Evolutionary conservation across 2,113 vertebrate genomes (phyloP), one percentile per base, ranked within the genome.

Genomic region (Melanostigma gelatinosum): DNA sequence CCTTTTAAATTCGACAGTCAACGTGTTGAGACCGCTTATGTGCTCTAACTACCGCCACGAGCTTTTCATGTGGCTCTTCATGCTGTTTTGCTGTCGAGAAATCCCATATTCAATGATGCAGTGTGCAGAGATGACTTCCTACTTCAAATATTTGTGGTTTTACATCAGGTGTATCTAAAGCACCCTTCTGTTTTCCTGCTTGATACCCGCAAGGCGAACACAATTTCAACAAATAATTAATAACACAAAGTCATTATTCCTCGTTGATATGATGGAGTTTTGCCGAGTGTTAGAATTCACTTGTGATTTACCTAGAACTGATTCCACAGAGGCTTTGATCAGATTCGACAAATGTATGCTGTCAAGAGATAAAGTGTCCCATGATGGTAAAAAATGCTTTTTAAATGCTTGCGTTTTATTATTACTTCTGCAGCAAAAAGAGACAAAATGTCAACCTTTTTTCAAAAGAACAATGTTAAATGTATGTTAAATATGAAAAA

Each of bases 1-100:
- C 74, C 81, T 69, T 79, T 86, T 86, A 77, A 91, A 84, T 72
- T 42, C 50, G 29, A 75, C 72, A 75, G 64, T 82, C 86, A 42
- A 58, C 71, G 52, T 22, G 73, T 62, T 76, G 77, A 90, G 84
- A 76, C 27, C 64, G 54, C 57, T 80, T 81, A 81, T 83, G 80
- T 79, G 44, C 85, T 86, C 74, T 58, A 61, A 73, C 72, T 75
- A 71, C 77, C 71, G 70, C 80, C 83, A 34, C 60, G 5, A 32
- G 70, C 79, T 75, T 84, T 79, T 87, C 76, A 80, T 86, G 80
- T 76, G 75, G 87, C 67, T 84, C 65, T 10, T 79, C 34, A 32
- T 29, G 76, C 79, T 80, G 71, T 34, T 79, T 69, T 67, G 66
- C 76, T 74, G 64, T 72, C 75, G 77, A 87, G 79, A 75, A 81